Percentiles rank a stretch among this genome's conserved stretches.
phyloP scores from a whole-genome alignment of 1,140 invertebrate genomes.

The Lasioglossum baleicum region DNA sequence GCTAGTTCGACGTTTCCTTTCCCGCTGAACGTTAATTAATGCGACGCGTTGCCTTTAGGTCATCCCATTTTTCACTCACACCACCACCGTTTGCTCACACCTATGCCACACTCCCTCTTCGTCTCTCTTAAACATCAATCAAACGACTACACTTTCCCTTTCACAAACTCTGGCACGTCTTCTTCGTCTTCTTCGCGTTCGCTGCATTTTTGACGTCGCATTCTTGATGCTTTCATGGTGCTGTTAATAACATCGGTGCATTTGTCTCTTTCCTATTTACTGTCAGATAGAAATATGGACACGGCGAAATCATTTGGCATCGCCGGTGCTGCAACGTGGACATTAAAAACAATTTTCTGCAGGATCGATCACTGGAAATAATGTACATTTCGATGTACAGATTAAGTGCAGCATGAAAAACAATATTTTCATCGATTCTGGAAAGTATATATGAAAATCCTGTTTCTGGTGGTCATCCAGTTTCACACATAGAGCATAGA shows the following conservation, averaged over 20 bases:
- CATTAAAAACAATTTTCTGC: no score
- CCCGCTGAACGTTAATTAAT: slow-evolving; percentile 8
- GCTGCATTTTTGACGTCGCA: background rate
- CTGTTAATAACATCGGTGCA: background rate
- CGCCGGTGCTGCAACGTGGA: no score
- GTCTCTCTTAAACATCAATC: background rate
- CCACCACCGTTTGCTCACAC: no score
- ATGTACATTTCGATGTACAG: no score
- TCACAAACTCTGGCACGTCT: background rate
- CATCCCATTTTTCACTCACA: background rate
- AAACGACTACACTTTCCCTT: background rate
- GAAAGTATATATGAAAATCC: no score
- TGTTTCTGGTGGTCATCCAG: no score
- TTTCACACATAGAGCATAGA: no score
- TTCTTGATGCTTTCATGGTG: background rate
- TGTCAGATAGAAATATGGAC: background rate
- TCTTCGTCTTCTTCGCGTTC: no score
- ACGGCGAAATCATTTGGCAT: background rate
- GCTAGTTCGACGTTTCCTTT: slow-evolving; percentile 11
- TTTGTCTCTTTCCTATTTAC: background rate
- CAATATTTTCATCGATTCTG: background rate
- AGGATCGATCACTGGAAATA: no score
- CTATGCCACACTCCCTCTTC: no score
- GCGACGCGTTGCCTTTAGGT: background rate
- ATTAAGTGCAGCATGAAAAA: no score